Percentiles rank a stretch among this genome's conserved stretches.
These are phyloP conservation scores for Cettia cetti DNA, from an alignment of 2,113 vertebrate genomes.

Conservation along the genomic window DNA sequence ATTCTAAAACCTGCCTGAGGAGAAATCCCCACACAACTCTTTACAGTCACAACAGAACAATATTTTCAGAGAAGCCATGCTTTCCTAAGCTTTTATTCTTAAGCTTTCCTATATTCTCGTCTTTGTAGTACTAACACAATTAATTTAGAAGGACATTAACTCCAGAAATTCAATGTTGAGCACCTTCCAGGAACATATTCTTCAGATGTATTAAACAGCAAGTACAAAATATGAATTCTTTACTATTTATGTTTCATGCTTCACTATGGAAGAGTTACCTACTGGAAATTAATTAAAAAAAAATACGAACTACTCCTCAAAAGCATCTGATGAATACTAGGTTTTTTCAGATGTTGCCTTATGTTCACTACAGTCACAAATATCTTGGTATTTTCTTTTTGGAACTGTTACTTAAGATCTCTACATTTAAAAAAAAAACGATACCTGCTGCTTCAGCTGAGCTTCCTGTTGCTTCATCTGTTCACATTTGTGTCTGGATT, in stretches of 20 bases:
- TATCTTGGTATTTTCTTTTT: not conserved
- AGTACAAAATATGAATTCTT: not conserved
- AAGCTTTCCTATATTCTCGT: not conserved
- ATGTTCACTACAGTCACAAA: not conserved
- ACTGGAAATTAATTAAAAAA: not conserved
- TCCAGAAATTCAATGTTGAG: not conserved
- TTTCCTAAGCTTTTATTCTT: not conserved
- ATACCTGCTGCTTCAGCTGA: slow-evolving; percentile 95
- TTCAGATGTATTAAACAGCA: not conserved
- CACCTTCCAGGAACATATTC: not conserved
- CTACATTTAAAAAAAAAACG: not conserved
- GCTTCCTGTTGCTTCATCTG: slow-evolving; percentile 96
- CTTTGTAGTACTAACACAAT: not conserved
- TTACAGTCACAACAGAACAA: not conserved
- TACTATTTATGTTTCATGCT: not conserved
- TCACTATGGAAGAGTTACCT: not conserved
- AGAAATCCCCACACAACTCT: not conserved
- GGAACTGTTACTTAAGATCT: not conserved
- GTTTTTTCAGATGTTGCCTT: not conserved
- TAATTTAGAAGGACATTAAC: not conserved
- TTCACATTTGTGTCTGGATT: slow-evolving; percentile 95
- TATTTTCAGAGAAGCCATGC: not conserved
- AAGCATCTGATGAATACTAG: not conserved
- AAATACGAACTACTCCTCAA: not conserved
- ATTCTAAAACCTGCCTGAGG: not conserved